These are phyloP conservation scores for Halocaridina rubra DNA, from an alignment of 2,888 invertebrate genomes.

Conservation along the genomic window DNA sequence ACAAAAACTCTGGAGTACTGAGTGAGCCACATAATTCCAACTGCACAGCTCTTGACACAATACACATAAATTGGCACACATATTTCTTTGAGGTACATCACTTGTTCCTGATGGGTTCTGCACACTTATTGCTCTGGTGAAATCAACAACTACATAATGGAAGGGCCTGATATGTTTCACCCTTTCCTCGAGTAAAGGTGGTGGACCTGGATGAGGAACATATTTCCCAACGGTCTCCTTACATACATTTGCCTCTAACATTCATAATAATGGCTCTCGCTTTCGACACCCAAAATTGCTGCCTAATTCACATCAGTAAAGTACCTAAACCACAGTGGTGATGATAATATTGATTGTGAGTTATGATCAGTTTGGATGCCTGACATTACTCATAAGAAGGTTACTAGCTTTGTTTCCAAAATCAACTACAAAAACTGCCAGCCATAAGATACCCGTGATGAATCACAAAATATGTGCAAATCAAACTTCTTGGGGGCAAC, in stretches of 20 bases:
- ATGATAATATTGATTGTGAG: neutral
- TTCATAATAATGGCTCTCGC: neutral
- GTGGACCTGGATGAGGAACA: neutral
- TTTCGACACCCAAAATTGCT: neutral
- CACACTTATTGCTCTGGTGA: neutral
- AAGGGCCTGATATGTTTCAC: neutral
- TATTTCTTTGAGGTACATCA: no score
- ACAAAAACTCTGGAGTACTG: neutral
- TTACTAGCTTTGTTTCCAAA: no score
- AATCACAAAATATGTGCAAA: no score
- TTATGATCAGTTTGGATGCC: neutral
- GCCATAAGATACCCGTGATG: no score
- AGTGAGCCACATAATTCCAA: neutral
- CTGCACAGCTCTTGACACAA: neutral
- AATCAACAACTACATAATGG: neutral
- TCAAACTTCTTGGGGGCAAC: no score
- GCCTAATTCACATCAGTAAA: neutral
- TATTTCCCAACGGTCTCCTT: neutral
- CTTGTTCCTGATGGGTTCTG: neutral
- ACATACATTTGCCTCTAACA: neutral
- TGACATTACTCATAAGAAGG: no score
- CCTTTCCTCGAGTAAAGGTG: neutral
- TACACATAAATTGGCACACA: neutral
- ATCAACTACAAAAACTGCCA: no score
- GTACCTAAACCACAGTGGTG: neutral